phyloP scores from a whole-genome alignment of 2,113 vertebrate species.

The Montifringilla adamsi region DNA sequence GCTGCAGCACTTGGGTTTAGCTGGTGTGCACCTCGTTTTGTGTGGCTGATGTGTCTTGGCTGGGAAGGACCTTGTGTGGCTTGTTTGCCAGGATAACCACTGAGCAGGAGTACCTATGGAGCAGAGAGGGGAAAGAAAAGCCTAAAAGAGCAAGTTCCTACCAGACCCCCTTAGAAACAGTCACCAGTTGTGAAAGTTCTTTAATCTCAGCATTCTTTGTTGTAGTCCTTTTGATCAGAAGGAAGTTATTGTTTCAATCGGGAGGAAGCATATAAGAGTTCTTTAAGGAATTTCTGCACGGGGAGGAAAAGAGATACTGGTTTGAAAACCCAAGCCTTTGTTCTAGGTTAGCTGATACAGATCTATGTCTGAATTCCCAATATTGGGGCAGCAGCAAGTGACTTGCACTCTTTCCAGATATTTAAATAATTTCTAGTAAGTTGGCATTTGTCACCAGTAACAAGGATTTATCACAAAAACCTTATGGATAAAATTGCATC shows the following conservation, averaged over 20 bases:
- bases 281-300: background rate
- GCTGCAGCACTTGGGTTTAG: background rate
- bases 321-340: background rate
- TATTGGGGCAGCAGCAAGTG: background rate
- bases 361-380: background rate
- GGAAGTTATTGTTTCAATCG: background rate
- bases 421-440: background rate
- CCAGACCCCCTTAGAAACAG: background rate
- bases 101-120: background rate
- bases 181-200: background rate
- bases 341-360: background rate
- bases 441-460: background rate
- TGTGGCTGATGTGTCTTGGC: background rate
- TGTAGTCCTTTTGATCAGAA: background rate
- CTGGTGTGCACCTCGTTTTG: accelerated
- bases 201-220: background rate
- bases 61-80: background rate
- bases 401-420: background rate
- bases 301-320: background rate
- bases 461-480: background rate
- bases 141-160: background rate
- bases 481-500: background rate
- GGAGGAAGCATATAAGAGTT: background rate
- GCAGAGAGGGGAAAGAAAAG: background rate
- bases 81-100: background rate